Base-by-base conservation (phyloP, 2,113 vertebrate species). In the Noturus placidus region DNA sequence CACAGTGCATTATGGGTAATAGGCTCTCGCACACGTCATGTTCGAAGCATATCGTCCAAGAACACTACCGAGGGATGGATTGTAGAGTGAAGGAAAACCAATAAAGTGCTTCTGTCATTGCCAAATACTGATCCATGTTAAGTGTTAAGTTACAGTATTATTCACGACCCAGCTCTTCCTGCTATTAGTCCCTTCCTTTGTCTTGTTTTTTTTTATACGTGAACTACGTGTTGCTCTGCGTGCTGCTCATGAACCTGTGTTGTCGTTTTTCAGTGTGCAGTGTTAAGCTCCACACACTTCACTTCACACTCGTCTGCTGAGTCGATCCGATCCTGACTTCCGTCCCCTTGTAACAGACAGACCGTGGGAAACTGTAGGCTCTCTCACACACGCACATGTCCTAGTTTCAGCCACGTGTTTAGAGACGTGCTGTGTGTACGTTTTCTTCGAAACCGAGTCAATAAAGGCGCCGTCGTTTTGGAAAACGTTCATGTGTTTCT, bases 391-490 rank as follows among this genome's bases (percentile, higher is more conserved):
- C 5, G 42, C 42, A 42, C 42, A 42, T 6, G 85, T 87, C 67
- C 50, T 82, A 84, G 84, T 90, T 56, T 81, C 46, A 74, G 84
- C 56, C 77, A 86, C 65, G 77, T 65, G 54, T 81, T 61, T 86
- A 84, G 76, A 70, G 56, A 89, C 27, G 52, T 88, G 86, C 79
- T 86, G 42, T 7, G 42, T 46, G 88, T 89, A 72, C 63, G 52
- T 72, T 87, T 81, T 65, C 72, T 88, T 91, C 77, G 50, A 79
- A 79, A 84, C 86, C 81, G 77, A 87, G 61, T 90, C 65, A 91
- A 91, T 91, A 91, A 91, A 91, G 33, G 82, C 79, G 33, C 90
- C 85, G 86, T 87, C 77, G 42, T 46, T 83, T 59, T 83, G 30
- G 38, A 67, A 46, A 50, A 50, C 9, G 0, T 82, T 78, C 2